Conservation (phyloP, 2,888 invertebrate genomes). For the Cephus pulcher region DNA sequence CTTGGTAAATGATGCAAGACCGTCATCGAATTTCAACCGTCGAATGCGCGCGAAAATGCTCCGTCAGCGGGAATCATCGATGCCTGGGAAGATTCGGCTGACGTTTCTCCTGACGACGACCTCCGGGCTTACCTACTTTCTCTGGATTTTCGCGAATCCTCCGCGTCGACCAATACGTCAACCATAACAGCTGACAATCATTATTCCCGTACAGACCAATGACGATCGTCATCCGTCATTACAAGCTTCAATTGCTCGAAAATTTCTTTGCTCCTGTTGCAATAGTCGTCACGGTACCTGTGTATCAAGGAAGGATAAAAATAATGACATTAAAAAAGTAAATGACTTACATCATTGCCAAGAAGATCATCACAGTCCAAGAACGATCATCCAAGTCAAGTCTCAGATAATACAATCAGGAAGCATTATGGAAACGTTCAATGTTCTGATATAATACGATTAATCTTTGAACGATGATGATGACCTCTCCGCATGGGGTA, state of each 20-base stretch:
- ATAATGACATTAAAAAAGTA: not conserved
- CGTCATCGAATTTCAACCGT: conserved; percentile 1
- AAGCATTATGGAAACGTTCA: conserved; percentile 4
- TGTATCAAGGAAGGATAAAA: not conserved
- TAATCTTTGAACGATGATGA: conserved; percentile 11
- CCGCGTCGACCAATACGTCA: not conserved
- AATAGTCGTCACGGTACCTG: not conserved
- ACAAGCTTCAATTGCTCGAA: not conserved
- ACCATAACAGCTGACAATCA: not conserved
- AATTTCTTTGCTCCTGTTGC: not conserved
- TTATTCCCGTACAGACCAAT: not conserved
- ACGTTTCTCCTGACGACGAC: not conserved
- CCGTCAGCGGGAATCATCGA: not conserved
- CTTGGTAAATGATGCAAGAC: not conserved
- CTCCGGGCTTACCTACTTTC: not conserved
- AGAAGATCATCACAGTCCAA: not conserved
- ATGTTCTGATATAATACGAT: conserved; percentile 11
- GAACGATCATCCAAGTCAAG: not conserved
- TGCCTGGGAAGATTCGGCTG: not conserved
- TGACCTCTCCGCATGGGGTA: conserved; percentile 36
- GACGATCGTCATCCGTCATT: not conserved
- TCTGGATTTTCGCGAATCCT: not conserved
- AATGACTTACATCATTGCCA: not conserved
- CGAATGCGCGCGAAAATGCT: not conserved
- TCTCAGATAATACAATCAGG: not conserved